Base-by-base conservation (phyloP, 1,140 invertebrate genomes). In the Eurosta solidaginis region DNA sequence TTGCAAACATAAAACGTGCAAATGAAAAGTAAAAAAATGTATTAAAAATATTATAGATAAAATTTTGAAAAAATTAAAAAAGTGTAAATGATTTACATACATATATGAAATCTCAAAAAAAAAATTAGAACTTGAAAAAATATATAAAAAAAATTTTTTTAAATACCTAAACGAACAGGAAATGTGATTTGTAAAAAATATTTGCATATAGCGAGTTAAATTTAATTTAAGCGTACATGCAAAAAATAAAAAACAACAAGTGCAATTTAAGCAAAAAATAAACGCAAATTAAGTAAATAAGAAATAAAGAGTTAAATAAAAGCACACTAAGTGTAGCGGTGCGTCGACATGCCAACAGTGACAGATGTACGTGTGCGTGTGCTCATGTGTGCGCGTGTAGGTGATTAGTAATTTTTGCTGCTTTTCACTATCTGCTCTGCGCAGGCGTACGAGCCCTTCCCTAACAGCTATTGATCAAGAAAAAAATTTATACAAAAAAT, bases 361-460 rank as follows among this genome's bases (percentile, higher is more conserved):
- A 40, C 59, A 42, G 25, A n/a, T 68, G 59, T 40, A 33, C 40
- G 29, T 25, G n/a, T 9, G 29, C 3, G 54, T 36, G 33, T 0
- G 54, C n/a, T n/a, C n/a, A n/a, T 59, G 29, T 36, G 54, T n/a
- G 29, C 2, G 54, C 14, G 20, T 22, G 20, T 52, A 22, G 9
- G 49, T 25, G 49, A 22, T 52, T n/a, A n/a, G n/a, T n/a, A n/a
- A n/a, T 25, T 25, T 52, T 49, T 10, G 1, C 49, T 10, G 20
- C 20, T 27, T 25, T 25, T 12, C 27, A 25, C 22, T 25, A 40
- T 68, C 17, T 68, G 59, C n/a, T 36, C n/a, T 40, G 59, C 59
- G 59, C 59, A 68, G 59, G 59, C 59, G 59, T 68, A 33, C 59
- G 22, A 29, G 59, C 33, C 59, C 59, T 68, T 20, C 59, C 59